Percentiles rank a stretch among this genome's conserved stretches.
Conservation (phyloP, 2,888 invertebrate species). For the Dione juno region DNA sequence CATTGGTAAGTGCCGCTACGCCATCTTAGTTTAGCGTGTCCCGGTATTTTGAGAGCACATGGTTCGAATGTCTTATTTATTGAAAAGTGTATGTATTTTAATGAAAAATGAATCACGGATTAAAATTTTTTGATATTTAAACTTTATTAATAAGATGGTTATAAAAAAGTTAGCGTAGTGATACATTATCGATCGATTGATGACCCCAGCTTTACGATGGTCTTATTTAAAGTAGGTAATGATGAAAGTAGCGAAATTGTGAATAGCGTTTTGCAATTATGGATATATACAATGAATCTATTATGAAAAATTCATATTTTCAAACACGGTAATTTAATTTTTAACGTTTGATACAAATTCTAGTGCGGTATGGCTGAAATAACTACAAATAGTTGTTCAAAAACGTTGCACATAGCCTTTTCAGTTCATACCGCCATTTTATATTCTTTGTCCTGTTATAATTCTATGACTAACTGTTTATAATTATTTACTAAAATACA, state of each 20-base stretch:
- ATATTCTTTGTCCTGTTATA: slow-evolving; percentile 15
- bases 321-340: background rate
- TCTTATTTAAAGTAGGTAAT: slow-evolving; percentile 55
- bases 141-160: background rate
- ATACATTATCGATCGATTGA: slow-evolving; percentile 63
- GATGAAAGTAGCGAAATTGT: slow-evolving; percentile 55
- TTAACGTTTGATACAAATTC: background rate
- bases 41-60: slow-evolving; percentile 76
- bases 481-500: too few relatives aligned
- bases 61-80: slow-evolving; percentile 49
- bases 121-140: background rate
- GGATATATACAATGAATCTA: background rate
- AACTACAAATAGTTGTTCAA: slow-evolving; percentile 8
- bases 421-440: slow-evolving; percentile 31
- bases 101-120: slow-evolving; percentile 10
- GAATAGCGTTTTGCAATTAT: background rate
- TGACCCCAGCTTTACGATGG: slow-evolving; percentile 57
- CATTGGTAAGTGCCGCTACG: slow-evolving; percentile 88
- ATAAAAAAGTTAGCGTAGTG: background rate
- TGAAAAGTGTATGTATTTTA: slow-evolving; percentile 13
- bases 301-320: background rate
- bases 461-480: too few relatives aligned
- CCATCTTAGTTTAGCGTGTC: slow-evolving; percentile 76
- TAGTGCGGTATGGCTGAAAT: slow-evolving; percentile 10
- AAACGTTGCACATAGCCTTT: slow-evolving; percentile 6